These are phyloP conservation scores for Epizoanthus ramosus DNA, from an alignment of 92 coral and sea anemone species.

Conservation along the genomic window DNA sequence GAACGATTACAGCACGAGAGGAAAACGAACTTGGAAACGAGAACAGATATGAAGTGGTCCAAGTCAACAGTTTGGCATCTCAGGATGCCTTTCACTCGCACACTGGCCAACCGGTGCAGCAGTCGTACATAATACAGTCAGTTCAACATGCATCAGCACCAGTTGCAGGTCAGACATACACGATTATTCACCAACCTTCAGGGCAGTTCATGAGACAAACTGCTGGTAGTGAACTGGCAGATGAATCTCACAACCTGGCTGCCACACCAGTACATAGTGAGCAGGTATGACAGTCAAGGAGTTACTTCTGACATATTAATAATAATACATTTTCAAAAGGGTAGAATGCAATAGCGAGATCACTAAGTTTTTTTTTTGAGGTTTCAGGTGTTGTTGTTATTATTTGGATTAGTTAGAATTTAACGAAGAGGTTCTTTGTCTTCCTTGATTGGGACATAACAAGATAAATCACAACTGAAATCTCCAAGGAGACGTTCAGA, in stretches of 20 bases:
- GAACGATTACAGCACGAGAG: slow-evolving; percentile 73
- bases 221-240: slow-evolving; percentile 55
- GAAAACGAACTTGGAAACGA: slow-evolving; percentile 54
- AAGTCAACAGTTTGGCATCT: slow-evolving; percentile 69
- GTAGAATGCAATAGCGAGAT: no score
- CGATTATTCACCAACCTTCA: slow-evolving; percentile 80
- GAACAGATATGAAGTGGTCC: slow-evolving; percentile 74
- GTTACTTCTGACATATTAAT: no score
- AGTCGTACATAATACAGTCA: slow-evolving; percentile 83
- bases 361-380: no score
- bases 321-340: no score
- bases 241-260: slow-evolving; percentile 51
- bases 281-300: slow-evolving; percentile 39
- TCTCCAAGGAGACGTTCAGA: background rate
- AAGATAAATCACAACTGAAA: no score
- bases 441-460: no score
- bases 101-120: slow-evolving; percentile 62
- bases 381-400: no score
- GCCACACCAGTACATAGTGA: slow-evolving; percentile 44
- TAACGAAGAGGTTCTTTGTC: no score
- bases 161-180: slow-evolving; percentile 81
- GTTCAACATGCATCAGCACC: slow-evolving; percentile 56
- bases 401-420: no score
- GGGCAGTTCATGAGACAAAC: slow-evolving; percentile 65
- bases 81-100: slow-evolving; percentile 56